Evolutionary conservation across 92 coral and sea anemone genomes (phyloP), one percentile per base, ranked within the genome.

Genomic region (Pocillopora grandis): DNA sequence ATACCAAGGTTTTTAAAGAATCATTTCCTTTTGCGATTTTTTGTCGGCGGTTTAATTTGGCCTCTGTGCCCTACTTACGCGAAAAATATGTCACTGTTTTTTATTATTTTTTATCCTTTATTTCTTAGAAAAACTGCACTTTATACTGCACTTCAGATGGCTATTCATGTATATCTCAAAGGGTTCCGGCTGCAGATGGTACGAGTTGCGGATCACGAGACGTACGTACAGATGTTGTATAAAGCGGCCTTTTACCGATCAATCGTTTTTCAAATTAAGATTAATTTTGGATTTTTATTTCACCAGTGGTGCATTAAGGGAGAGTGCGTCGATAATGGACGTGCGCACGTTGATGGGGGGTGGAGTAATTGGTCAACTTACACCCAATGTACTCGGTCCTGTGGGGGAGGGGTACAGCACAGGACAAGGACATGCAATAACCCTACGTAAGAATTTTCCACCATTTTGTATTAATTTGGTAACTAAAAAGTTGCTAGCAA

Each of bases 171-270:
- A 9, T 36, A 7, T 85, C 90, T 19, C 17, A 20, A 1, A 31
- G 74, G 60, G 85, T 80, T 60, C 95, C 95, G 13, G 89, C 94
- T 0, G 82, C 89, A 68, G 98, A 94, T 48, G 98, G 98, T 48
- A 92, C 95, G 2, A 79, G 72, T 66, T 94, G 98, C 65, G 98
- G 94, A 66, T 86, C 71, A 14, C 85, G 92, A 76, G 74, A 86
- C 68, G 97, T 93, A 86, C 56, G 96, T 85, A 72, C 36, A 17
- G 16, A 15, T 42, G 58, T 9, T 31, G 2, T 20, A 12, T 73
- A 18, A 12, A 48, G 9, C 49, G 31, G 8, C 17, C 52, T 48
- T 19, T 49, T 7, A 23, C 0, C 52, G 52, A 42, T 42, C 14
- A 48, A 19, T 11, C 12, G n/a, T 11, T 13, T 21, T 49, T 0